Evolutionary conservation across 2,797 vertebrate genomes (phyloP).

Genomic region (Hippopotamyrus pictus): DNA sequence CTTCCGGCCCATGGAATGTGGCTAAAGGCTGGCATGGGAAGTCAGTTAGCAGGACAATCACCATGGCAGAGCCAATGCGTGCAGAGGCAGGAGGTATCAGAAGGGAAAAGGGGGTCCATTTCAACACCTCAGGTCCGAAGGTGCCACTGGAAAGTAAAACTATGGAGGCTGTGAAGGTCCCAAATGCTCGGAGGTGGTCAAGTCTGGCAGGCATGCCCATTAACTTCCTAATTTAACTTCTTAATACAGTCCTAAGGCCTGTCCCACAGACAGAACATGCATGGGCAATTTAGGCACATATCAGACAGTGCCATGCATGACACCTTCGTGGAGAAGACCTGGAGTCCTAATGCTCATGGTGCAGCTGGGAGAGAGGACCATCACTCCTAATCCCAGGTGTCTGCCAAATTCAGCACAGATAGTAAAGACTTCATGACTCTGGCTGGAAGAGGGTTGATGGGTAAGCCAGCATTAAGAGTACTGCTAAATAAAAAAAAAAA

Average conservation of each 20-base stretch:
- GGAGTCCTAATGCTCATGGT: conserved; percentile 31
- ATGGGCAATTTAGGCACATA: conserved; percentile 53
- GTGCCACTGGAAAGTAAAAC: background rate
- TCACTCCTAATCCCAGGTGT: conserved; percentile 23
- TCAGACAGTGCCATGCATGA: background rate
- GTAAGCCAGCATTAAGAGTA: background rate
- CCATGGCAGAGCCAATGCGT: background rate
- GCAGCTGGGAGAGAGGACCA: conserved; percentile 15
- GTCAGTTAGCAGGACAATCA: conserved; percentile 47
- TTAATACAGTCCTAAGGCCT: conserved; percentile 67
- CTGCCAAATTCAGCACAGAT: conserved; percentile 16
- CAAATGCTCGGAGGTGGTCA: background rate
- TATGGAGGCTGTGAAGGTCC: background rate
- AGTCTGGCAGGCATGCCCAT: background rate
- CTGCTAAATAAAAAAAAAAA: conserved; percentile 15
- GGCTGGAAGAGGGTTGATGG: background rate
- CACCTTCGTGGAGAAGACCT: conserved; percentile 22
- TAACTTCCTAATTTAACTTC: too few relatives aligned
- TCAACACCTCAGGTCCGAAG: background rate
- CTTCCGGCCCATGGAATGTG: conserved; percentile 21
- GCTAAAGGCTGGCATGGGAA: conserved; percentile 48
- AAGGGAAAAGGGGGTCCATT: background rate
- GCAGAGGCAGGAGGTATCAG: background rate
- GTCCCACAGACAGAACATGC: conserved; percentile 63
- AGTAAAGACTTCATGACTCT: conserved; percentile 39